Evolutionary conservation across 2,113 vertebrate species (phyloP).

Genomic region (Nasalis larvatus): DNA sequence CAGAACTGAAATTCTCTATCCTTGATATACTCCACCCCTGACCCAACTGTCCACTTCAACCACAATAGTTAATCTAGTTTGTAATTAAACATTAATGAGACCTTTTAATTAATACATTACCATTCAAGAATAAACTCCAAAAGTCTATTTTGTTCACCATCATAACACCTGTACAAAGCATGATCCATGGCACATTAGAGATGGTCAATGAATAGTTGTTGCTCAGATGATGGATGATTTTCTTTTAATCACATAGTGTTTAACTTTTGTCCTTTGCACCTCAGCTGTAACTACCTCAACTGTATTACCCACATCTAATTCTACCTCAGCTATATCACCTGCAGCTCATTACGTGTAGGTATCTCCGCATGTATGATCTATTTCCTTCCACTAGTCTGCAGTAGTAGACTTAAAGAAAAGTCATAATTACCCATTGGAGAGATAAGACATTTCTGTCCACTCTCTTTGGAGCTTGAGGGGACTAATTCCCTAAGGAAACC

Average conservation of each 20-base stretch:
- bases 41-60: background rate
- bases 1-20: background rate
- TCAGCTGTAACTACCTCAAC: background rate
- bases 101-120: background rate
- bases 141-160: background rate
- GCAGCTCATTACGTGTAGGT: background rate
- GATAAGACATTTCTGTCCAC: background rate
- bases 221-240: background rate
- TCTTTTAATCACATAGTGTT: background rate
- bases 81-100: constrained; percentile 17
- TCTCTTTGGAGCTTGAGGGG: background rate
- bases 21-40: background rate
- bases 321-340: background rate
- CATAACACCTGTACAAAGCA: background rate
- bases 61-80: background rate
- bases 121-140: background rate
- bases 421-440: background rate
- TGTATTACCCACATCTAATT: background rate
- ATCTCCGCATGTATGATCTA: background rate
- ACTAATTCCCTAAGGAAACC: background rate
- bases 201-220: background rate
- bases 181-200: background rate
- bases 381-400: background rate
- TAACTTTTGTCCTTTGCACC: background rate
- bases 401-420: background rate